phyloP scores from a whole-genome alignment of 2,888 invertebrate genomes.

The Lepidocyrtinus sp. region DNA sequence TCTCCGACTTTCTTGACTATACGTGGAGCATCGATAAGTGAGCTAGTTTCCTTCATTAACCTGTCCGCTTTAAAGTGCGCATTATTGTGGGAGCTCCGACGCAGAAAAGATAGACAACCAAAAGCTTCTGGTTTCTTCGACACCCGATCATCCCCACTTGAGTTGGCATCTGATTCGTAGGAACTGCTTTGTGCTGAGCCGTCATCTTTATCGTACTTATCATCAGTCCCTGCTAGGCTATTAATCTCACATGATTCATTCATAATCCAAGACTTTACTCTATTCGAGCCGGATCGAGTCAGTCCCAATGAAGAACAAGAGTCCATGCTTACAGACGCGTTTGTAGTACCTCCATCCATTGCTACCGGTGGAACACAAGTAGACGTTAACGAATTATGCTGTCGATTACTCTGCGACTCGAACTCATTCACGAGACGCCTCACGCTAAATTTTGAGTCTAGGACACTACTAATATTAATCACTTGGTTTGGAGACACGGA shows the following conservation, averaged over 20 bases:
- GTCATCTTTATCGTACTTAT: constrained; percentile 22
- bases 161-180: constrained; percentile 52
- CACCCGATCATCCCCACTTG: constrained; percentile 54
- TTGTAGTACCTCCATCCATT: too few species aligned
- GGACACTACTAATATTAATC: constrained; percentile 77
- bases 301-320: constrained; percentile 31
- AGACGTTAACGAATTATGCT: constrained; percentile 49
- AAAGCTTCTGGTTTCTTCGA: constrained; percentile 50
- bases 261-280: constrained; percentile 43
- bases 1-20: constrained; percentile 54
- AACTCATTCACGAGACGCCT: constrained; percentile 69
- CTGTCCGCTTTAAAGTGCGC: constrained; percentile 41
- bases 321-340: constrained; percentile 43
- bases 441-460: constrained; percentile 69
- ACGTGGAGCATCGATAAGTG: constrained; percentile 36
- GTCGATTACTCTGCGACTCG: constrained; percentile 66
- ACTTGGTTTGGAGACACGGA: constrained; percentile 94
- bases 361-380: constrained; percentile 21
- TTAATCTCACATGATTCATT: constrained; percentile 22
- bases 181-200: constrained; percentile 53
- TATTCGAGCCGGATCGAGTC: constrained; percentile 19
- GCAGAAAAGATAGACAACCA: constrained; percentile 47
- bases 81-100: constrained; percentile 35
- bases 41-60: constrained; percentile 37
- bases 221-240: constrained; percentile 15